Base-by-base conservation (phyloP, 2,797 vertebrate species). In the Melanotaenia boesemani region DNA sequence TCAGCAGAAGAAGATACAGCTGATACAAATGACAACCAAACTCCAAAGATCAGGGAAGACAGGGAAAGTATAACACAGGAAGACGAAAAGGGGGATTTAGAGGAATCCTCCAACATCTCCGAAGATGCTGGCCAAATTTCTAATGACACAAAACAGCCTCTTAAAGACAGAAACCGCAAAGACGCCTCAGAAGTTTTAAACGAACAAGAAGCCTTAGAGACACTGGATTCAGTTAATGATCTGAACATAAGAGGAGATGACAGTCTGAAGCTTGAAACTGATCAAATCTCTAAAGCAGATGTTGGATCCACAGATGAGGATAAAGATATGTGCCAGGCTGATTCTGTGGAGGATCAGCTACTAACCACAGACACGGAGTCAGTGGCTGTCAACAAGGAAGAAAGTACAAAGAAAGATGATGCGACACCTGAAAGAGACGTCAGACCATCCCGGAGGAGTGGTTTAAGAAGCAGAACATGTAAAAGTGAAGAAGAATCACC, bases 261-360 rank as follows among this genome's bases (percentile, higher is more conserved):
- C 1, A 9, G 0, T 1, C 64, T 58, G 26, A 58, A 55, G 46
- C 24, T 0, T 20, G 37, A 73, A 65, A 59, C 52, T 16, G 48
- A 70, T 1, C 63, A 44, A 2, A 50, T 7, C 11, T 34, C 48
- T 11, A 52, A 79, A 77, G 61, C 67, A 59, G 39, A 83, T 20
- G 13, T n/a, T 3, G 4, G 6, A 6, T 7, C 15, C 1, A n/a
- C 6, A 36, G 77, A 81, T 26, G 72, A 84, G 1, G 81, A 82
- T 3, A 22, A 37, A 11, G 84, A 74, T 1, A 2, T 57, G 0
- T 83, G 72, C 61, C 64, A 76, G 50, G 52, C 32, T 34, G 88
- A 91, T 67, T 82, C 80, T n/a, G 36, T 87, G 1, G 82, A 88
- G 15, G 75, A 86, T 52, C 76, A 72, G 20, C 41, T 72, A 30